A percentile compares a stretch with the other conserved stretches of the same genome.
Evolutionary conservation across 1,140 invertebrate genomes (phyloP).

Genomic region (Bombyx mandarina): DNA sequence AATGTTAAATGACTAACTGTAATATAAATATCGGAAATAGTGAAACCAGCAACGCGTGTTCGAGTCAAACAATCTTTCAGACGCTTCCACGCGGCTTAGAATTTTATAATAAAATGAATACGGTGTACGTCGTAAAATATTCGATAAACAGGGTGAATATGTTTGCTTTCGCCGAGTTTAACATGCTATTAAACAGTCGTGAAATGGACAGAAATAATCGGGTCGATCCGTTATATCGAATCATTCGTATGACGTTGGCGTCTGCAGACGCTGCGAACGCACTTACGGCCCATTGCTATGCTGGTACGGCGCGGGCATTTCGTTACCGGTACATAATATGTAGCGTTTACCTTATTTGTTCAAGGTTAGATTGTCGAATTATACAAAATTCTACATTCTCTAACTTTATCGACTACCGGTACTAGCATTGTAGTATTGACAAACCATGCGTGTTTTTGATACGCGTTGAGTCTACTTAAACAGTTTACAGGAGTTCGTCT

Average conservation of each 20-base stretch:
- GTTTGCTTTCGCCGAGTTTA: conserved; percentile 65
- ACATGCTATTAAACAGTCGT: conserved; percentile 69
- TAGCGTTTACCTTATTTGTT: conserved; percentile 35
- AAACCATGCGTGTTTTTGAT: no score
- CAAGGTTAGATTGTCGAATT: background rate
- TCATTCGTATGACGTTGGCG: conserved; percentile 59
- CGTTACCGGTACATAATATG: conserved; percentile 27
- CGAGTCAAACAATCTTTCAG: conserved; percentile 62
- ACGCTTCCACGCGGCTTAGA: conserved; percentile 54
- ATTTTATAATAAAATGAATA: conserved; percentile 61
- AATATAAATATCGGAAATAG: conserved; percentile 67
- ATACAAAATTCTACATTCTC: no score
- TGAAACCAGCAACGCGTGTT: conserved; percentile 48
- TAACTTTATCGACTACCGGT: no score
- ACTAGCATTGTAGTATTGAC: no score
- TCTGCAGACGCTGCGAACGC: conserved; percentile 32
- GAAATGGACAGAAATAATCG: conserved; percentile 69
- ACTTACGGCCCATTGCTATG: conserved; percentile 51
- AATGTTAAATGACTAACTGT: conserved; percentile 66
- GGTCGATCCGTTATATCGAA: conserved; percentile 62
- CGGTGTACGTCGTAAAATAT: conserved; percentile 66
- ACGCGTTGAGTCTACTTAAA: no score
- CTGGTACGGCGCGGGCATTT: conserved; percentile 36
- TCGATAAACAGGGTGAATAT: conserved; percentile 64
- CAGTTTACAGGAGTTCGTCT: background rate